Evolutionary conservation across 2,797 vertebrate genomes (phyloP).

Genomic region (Fratercula arctica): DNA sequence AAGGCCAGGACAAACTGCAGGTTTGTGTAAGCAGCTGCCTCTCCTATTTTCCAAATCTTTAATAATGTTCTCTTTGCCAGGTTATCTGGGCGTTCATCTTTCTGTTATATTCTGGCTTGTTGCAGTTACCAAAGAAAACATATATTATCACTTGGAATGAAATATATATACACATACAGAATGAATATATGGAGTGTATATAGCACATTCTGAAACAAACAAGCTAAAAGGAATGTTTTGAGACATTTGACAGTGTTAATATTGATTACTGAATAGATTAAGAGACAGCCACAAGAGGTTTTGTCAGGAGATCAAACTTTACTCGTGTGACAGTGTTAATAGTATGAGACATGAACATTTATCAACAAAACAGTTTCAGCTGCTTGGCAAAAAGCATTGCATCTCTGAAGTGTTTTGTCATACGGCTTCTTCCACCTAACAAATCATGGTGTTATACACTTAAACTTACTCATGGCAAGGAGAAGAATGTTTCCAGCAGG

Average conservation of each 20-base stretch:
- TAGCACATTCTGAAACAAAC: slow-evolving; percentile 1
- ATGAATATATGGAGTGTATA: background rate
- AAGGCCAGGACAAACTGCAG: background rate
- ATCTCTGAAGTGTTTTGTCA: slow-evolving; percentile 70
- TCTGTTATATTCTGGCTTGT: background rate
- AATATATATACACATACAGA: slow-evolving; percentile 44
- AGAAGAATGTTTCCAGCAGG: slow-evolving; percentile 59
- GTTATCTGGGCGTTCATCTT: background rate
- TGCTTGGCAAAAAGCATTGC: slow-evolving; percentile 65
- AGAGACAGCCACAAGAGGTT: slow-evolving; percentile 70
- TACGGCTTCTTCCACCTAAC: slow-evolving; percentile 66
- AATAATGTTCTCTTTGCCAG: background rate
- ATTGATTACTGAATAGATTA: slow-evolving; percentile 76
- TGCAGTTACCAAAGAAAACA: background rate
- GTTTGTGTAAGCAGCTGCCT: background rate
- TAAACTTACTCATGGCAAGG: slow-evolving; percentile 61
- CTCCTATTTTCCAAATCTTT: background rate
- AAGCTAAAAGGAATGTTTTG: slow-evolving; percentile 46
- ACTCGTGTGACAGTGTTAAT: slow-evolving; percentile 45
- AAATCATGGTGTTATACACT: slow-evolving; percentile 70
- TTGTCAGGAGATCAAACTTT: slow-evolving; percentile 74
- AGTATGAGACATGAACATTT: slow-evolving; percentile 65
- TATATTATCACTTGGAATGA: slow-evolving; percentile 45
- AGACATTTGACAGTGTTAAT: slow-evolving; percentile 67
- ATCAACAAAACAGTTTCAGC: slow-evolving; percentile 71